Conservation (phyloP, 2,797 vertebrate genomes). For the Lagocephalus sceleratus region DNA sequence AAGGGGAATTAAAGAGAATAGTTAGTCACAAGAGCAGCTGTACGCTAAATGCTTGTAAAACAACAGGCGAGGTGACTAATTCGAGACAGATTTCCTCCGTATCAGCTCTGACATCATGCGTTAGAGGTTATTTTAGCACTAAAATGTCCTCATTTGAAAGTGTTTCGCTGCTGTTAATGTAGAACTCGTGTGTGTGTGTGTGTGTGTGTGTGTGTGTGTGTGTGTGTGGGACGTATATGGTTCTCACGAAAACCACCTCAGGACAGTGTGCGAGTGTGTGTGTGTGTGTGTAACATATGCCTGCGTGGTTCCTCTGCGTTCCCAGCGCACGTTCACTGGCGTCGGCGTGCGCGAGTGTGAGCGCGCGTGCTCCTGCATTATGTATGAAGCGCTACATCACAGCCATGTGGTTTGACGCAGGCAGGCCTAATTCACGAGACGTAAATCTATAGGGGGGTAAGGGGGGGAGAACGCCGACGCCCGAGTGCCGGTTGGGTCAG, state of each 20-base stretch:
- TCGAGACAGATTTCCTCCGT: no score
- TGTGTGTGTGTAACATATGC: neutral
- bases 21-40: no score
- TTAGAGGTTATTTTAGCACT: no score
- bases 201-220: neutral
- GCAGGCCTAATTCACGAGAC: slow-evolving; percentile 18
- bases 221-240: slow-evolving; percentile 35
- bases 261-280: neutral
- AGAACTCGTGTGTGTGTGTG: no score
- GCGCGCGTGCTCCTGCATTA: slow-evolving; percentile 19
- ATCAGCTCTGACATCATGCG: no score
- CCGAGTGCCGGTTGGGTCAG: neutral
- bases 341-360: slow-evolving; percentile 1
- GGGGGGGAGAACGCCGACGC: neutral
- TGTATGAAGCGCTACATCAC: slow-evolving; percentile 12
- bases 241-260: slow-evolving; percentile 31
- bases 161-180: neutral
- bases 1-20: no score
- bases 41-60: no score
- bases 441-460: slow-evolving; percentile 39
- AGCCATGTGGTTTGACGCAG: slow-evolving; percentile 30
- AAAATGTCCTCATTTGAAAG: no score
- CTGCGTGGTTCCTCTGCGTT: slow-evolving; percentile 1
- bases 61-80: no score
- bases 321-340: neutral